A percentile compares a stretch with the other conserved stretches of the same genome.
Evolutionary conservation across 2,113 vertebrate species (phyloP).

Genomic region (Anseranas semipalmata): DNA sequence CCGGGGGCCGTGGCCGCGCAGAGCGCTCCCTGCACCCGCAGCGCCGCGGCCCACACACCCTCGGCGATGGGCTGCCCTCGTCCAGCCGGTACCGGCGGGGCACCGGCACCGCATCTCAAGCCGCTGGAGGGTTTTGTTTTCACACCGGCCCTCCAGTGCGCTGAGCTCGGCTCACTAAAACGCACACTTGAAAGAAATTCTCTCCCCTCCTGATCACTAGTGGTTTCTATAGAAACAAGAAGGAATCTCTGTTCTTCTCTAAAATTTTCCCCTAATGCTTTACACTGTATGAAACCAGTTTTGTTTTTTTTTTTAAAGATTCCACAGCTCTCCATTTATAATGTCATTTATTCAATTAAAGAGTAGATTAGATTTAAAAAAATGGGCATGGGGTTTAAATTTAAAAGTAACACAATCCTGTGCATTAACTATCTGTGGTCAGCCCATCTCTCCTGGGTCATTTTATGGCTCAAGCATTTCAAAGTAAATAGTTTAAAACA

Average conservation of each 20-base stretch:
- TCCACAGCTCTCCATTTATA: constrained; percentile 54
- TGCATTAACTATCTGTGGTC: constrained; percentile 29
- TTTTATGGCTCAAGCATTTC: constrained; percentile 60
- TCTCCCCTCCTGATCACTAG: constrained; percentile 72
- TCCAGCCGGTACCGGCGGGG: neutral
- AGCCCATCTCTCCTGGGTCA: constrained; percentile 45
- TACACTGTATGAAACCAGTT: constrained; percentile 63
- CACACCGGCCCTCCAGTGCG: neutral
- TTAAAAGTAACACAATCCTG: constrained; percentile 49
- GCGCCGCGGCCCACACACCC: neutral
- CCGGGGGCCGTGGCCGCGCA: neutral
- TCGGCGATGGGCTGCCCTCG: neutral
- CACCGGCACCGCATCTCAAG: neutral
- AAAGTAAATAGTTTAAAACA: constrained; percentile 66
- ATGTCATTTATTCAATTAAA: constrained; percentile 63
- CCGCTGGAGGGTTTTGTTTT: neutral
- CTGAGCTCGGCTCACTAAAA: constrained; percentile 59
- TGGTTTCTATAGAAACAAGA: constrained; percentile 85
- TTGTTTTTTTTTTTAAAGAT: constrained; percentile 1
- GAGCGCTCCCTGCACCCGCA: neutral
- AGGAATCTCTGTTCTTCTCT: constrained; percentile 76
- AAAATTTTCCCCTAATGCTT: constrained; percentile 72
- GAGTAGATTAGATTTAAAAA: constrained; percentile 46
- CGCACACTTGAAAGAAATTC: constrained; percentile 73
- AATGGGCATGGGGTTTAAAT: neutral